phyloP scores from a whole-genome alignment of 2,113 vertebrate genomes.

The Pteropus alecto region DNA sequence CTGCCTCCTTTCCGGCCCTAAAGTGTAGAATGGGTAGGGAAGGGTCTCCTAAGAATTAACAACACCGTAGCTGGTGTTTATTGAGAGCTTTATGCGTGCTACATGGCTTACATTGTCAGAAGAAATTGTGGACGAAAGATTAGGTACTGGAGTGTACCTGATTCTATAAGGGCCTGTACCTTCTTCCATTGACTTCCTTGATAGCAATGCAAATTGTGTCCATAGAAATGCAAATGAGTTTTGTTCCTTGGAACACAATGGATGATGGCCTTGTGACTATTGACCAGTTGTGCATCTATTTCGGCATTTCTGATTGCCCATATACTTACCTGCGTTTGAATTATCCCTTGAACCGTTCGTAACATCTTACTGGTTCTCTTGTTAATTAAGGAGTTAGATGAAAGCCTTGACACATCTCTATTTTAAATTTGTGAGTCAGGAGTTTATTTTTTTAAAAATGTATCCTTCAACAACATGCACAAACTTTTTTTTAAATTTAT shows the following conservation, averaged over 20 bases:
- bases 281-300: background rate
- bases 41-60: background rate
- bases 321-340: background rate
- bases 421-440: background rate
- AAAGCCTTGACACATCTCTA: background rate
- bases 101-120: background rate
- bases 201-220: background rate
- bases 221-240: conserved; percentile 29
- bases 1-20: no score
- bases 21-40: accelerated
- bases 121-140: background rate
- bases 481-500: no score
- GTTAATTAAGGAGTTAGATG: background rate
- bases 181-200: background rate
- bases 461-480: background rate
- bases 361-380: background rate
- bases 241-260: background rate
- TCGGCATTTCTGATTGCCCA: background rate
- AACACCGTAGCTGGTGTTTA: background rate
- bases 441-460: background rate
- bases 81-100: background rate
- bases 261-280: background rate
- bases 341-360: background rate
- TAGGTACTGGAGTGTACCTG: background rate
- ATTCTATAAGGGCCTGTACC: background rate